These are phyloP conservation scores for Cetoscarus ocellatus DNA, from an alignment of 2,797 vertebrate species.

Conservation along the genomic window DNA sequence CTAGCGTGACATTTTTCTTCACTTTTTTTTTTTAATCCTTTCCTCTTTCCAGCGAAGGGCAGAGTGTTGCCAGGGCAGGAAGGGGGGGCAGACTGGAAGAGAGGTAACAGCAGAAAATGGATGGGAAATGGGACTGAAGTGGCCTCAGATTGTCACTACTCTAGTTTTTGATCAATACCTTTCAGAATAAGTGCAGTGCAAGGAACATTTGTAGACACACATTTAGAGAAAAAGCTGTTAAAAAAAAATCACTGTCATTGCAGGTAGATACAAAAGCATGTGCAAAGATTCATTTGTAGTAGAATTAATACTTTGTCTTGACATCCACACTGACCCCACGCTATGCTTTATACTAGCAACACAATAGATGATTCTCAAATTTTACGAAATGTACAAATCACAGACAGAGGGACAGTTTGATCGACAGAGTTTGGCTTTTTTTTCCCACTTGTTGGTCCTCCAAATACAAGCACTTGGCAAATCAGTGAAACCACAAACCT, in stretches of 20 bases:
- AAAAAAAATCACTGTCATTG: conserved; percentile 37
- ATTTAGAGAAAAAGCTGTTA: conserved; percentile 26
- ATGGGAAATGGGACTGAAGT: conserved; percentile 62
- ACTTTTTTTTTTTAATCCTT: conserved; percentile 30
- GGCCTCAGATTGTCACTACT: conserved; percentile 56
- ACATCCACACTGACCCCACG: conserved; percentile 23
- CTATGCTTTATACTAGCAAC: conserved; percentile 1
- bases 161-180: conserved; percentile 45
- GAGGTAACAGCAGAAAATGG: conserved; percentile 63
- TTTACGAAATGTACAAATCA: no score
- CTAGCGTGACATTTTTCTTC: conserved; percentile 73
- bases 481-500: no score
- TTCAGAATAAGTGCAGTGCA: conserved; percentile 40
- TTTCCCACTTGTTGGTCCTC: no score
- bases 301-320: conserved; percentile 7
- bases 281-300: conserved; percentile 16
- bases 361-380: no score
- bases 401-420: no score
- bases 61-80: conserved; percentile 64
- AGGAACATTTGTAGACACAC: conserved; percentile 25
- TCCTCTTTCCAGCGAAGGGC: conserved; percentile 54
- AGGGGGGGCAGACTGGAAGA: conserved; percentile 51
- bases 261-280: conserved; percentile 21
- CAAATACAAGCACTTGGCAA: no score
- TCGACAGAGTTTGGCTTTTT: no score